Percentiles rank a stretch among this genome's conserved stretches.
Evolutionary conservation across 2,113 vertebrate species (phyloP).

Genomic region (Malaclemys terrapin): DNA sequence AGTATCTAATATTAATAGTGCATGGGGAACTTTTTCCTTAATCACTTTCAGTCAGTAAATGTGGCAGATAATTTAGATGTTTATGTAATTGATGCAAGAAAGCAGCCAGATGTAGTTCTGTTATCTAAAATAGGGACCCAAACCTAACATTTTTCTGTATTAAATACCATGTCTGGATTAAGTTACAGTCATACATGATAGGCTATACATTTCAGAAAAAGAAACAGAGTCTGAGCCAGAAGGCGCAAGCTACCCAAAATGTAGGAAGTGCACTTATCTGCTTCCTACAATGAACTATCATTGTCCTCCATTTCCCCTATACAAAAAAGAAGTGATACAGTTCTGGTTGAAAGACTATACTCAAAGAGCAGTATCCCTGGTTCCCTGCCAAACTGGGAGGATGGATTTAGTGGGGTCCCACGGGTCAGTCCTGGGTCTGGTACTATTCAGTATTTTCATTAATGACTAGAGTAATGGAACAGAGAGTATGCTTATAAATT

Average conservation of each 20-base stretch:
- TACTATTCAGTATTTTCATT: too few species aligned
- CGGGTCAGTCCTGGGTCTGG: too few species aligned
- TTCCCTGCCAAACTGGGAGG: too few species aligned
- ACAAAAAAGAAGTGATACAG: too few species aligned
- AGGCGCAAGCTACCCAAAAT: neutral
- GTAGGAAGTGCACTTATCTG: neutral
- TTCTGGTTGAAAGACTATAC: too few species aligned
- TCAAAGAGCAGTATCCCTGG: too few species aligned
- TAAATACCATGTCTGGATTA: neutral
- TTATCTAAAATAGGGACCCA: neutral
- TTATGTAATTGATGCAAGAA: slow-evolving; percentile 13
- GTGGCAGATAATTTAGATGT: slow-evolving; percentile 11
- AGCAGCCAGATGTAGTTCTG: neutral
- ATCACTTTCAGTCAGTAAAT: neutral
- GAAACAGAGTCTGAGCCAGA: neutral
- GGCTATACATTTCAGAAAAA: neutral
- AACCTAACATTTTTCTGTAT: neutral
- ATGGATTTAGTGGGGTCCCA: too few species aligned
- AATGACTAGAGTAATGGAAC: too few species aligned
- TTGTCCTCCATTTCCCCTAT: accelerated
- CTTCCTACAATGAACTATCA: neutral
- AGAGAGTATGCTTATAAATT: too few species aligned
- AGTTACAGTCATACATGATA: neutral
- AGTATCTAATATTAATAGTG: neutral
- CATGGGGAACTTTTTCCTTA: neutral